Evolutionary conservation across 2,113 vertebrate genomes (phyloP), one percentile per base, ranked within the genome.

Genomic region (Macaca mulatta): DNA sequence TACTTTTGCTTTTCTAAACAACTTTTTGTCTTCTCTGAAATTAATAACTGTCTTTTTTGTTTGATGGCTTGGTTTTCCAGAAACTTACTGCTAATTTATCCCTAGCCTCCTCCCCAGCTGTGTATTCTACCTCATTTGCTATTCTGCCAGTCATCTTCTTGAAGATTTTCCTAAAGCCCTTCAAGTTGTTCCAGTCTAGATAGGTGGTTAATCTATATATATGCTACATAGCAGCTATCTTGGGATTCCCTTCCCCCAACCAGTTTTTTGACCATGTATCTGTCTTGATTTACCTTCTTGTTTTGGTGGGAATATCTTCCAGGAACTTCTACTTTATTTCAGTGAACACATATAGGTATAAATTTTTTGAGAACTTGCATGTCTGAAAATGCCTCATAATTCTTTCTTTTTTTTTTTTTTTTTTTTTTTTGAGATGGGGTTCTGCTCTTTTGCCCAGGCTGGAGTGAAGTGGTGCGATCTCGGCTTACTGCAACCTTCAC

Each of bases 341-440:
- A 89, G 4, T 64, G 25, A 74, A 78, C 11, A 48, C 14, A 22
- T 27, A 7, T 43, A 22, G 13, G 12, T 72, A 77, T 79, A 70
- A 23, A 18, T 40, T 57, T 93, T 95, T 85, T 20, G 7, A 84
- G 61, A 50, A 61, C 32, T 86, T 93, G 14, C 40, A 8, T 92
- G 57, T 94, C 81, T 95, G 55, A 72, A 96, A 96, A 95, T 92
- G 27, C 16, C n/a, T 93, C 81, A 25, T 2, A 89, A 32, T 92
- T 96, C 2, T 32, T 32, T 64, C 11, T 61, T 5, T 61, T 1
- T 25, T 59, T 59, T 59, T 61, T 64, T 61, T n/a, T n/a, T 64
- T 61, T 61, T 64, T 13, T 30, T 64, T 30, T 30, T 30, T 30
- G 27, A 30, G 61, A 30, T 2, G 11, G 25, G 30, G 0, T 64